Evolutionary conservation across 2,888 invertebrate species (phyloP).

Genomic region (Coelinius sp.): DNA sequence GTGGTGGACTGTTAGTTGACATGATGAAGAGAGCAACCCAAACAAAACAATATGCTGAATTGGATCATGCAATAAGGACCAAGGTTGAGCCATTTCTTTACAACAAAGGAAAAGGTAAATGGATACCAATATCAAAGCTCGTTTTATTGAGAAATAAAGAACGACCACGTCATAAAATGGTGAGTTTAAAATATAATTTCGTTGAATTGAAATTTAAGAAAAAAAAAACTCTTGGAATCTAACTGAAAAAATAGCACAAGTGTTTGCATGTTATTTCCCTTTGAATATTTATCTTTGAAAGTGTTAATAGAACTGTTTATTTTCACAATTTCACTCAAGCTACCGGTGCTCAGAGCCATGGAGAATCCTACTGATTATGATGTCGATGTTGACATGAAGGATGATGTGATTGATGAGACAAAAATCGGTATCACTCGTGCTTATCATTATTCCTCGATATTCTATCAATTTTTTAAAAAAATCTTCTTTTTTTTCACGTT

Average conservation of each 20-base stretch:
- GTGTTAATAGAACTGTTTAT: background rate
- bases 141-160: slow-evolving; percentile 91
- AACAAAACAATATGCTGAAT: slow-evolving; percentile 90
- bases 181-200: too few relatives aligned
- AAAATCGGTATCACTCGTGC: slow-evolving; percentile 63
- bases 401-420: slow-evolving; percentile 60
- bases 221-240: background rate
- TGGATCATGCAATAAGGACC: slow-evolving; percentile 92
- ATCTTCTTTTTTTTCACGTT: background rate
- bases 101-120: slow-evolving; percentile 92
- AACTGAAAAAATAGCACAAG: background rate
- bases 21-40: slow-evolving; percentile 93
- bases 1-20: slow-evolving; percentile 93
- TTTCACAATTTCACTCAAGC: slow-evolving; percentile 68
- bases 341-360: slow-evolving; percentile 83
- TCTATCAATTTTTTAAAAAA: background rate
- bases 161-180: slow-evolving; percentile 84
- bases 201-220: too few relatives aligned
- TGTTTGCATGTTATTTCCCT: background rate
- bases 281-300: background rate
- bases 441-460: too few relatives aligned
- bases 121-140: slow-evolving; percentile 90
- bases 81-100: slow-evolving; percentile 94
- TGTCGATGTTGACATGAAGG: slow-evolving; percentile 82
- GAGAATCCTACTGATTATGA: slow-evolving; percentile 91